phyloP scores from a whole-genome alignment of 2,113 vertebrate species.

The Pelusios castaneus region DNA sequence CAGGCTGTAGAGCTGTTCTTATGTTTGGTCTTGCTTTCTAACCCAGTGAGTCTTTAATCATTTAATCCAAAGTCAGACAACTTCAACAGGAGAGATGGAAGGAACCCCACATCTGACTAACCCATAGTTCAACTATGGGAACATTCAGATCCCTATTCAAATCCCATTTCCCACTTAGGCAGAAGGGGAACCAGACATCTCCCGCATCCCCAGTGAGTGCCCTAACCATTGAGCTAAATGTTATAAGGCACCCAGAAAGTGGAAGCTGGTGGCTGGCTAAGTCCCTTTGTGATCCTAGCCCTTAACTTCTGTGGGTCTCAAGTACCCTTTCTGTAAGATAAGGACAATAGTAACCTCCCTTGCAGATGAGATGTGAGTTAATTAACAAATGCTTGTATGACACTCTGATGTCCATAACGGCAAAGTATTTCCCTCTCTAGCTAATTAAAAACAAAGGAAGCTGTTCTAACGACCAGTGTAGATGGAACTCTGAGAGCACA shows the following conservation, averaged over 20 bases:
- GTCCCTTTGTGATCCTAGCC: background rate
- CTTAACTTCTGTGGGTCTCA: slow-evolving; percentile 18
- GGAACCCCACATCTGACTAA: background rate
- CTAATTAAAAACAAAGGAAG: slow-evolving; percentile 58
- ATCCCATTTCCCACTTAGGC: background rate
- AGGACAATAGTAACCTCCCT: slow-evolving; percentile 15
- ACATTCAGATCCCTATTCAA: background rate
- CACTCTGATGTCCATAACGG: slow-evolving; percentile 37
- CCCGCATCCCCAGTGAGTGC: background rate
- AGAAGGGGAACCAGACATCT: background rate
- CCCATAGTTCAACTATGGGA: background rate
- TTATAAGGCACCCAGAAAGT: background rate
- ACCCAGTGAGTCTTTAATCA: background rate
- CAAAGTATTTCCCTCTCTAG: background rate
- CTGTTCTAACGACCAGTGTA: slow-evolving; percentile 39
- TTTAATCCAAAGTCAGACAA: no score
- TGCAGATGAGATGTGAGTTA: background rate
- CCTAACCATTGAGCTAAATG: no score
- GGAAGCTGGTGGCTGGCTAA: background rate
- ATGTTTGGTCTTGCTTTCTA: background rate
- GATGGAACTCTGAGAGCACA: slow-evolving; percentile 16
- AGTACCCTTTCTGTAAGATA: background rate
- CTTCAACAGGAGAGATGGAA: background rate
- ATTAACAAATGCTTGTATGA: background rate
- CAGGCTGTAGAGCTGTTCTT: background rate